phyloP scores from a whole-genome alignment of 2,113 vertebrate genomes.

The Manacus vitellinus region DNA sequence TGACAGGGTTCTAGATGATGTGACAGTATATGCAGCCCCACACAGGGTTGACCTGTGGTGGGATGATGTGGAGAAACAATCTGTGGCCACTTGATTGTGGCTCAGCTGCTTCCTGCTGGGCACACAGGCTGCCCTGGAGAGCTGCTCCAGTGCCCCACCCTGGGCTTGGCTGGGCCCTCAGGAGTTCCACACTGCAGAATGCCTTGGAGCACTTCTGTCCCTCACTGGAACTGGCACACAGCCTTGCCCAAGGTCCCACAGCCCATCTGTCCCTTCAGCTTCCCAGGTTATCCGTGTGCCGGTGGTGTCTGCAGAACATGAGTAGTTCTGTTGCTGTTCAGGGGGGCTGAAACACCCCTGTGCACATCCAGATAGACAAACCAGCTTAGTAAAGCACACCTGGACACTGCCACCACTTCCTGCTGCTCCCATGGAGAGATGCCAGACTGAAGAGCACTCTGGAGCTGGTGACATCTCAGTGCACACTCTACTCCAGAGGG shows the following conservation, averaged over 20 bases:
- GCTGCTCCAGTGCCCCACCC: neutral
- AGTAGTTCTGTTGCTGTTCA: neutral
- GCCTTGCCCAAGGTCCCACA: neutral
- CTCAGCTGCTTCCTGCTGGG: neutral
- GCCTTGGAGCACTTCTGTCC: neutral
- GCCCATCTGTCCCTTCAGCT: neutral
- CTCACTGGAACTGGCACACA: neutral
- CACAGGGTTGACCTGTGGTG: neutral
- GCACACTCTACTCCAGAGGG: neutral
- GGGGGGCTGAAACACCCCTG: neutral
- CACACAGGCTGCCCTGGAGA: neutral
- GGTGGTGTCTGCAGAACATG: neutral
- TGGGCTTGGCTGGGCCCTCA: neutral
- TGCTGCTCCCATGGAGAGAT: neutral
- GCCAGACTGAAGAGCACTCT: neutral
- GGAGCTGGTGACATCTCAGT: neutral
- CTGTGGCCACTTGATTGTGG: neutral
- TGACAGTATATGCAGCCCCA: neutral
- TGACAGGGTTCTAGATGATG: neutral
- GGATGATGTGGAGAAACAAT: neutral
- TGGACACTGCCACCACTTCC: neutral
- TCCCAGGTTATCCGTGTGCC: neutral
- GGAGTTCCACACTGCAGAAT: neutral
- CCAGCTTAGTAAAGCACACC: neutral
- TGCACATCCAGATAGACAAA: fast-evolving